These are phyloP conservation scores for Antheraea pernyi DNA, from an alignment of 1,140 invertebrate genomes.

Conservation along the genomic window DNA sequence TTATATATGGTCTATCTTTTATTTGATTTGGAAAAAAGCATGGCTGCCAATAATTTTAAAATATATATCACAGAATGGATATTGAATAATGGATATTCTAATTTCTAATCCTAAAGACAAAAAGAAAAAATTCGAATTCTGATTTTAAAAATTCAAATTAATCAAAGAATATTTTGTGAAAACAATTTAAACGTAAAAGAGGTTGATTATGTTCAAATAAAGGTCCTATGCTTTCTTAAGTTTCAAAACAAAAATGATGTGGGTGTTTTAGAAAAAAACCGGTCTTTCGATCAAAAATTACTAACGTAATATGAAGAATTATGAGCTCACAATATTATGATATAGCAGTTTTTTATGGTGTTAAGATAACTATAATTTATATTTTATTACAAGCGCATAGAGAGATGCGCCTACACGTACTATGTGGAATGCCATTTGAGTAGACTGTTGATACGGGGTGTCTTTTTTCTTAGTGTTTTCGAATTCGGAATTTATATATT, in stretches of 20 bases:
- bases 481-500: too few relatives aligned
- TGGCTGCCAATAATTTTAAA: too few relatives aligned
- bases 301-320: constrained; percentile 4
- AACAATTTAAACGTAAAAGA: too few relatives aligned
- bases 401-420: neutral
- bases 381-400: constrained; percentile 2
- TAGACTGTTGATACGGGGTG: neutral
- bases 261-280: neutral
- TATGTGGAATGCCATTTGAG: neutral
- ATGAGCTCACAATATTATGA: constrained; percentile 10
- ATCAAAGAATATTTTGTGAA: too few relatives aligned
- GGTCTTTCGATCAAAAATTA: neutral
- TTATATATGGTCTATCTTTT: too few relatives aligned
- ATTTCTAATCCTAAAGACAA: too few relatives aligned
- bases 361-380: constrained; percentile 6
- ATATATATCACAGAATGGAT: too few relatives aligned
- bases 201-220: too few relatives aligned
- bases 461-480: neutral
- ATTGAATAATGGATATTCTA: too few relatives aligned
- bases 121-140: too few relatives aligned
- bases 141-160: too few relatives aligned
- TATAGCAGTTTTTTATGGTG: neutral
- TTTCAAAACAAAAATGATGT: neutral
- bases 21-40: too few relatives aligned
- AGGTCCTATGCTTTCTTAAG: neutral